phyloP scores from a whole-genome alignment of 2,113 vertebrate genomes.

The Peromyscus maniculatus region DNA sequence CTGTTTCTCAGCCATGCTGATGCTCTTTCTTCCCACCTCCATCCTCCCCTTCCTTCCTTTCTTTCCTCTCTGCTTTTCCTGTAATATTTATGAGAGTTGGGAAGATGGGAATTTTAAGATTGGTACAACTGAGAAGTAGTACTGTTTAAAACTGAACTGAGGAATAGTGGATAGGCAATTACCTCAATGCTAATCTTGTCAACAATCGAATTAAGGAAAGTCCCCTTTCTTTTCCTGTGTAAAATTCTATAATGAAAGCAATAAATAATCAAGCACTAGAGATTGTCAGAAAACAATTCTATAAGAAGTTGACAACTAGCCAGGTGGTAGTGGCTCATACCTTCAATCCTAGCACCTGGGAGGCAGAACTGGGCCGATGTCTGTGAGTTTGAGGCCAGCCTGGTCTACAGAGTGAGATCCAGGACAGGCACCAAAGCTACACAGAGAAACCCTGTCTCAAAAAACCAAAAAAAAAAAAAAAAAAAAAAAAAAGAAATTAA shows the following conservation, averaged over 20 bases:
- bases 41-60: too few relatives aligned
- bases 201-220: not conserved
- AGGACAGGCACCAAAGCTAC: too few relatives aligned
- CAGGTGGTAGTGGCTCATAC: too few relatives aligned
- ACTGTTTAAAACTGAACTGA: not conserved
- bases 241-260: not conserved
- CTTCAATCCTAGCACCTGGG: too few relatives aligned
- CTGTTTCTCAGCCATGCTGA: not conserved
- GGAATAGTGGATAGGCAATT: not conserved
- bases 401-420: too few relatives aligned
- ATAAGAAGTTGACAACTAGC: not conserved
- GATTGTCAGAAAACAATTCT: slow-evolving; percentile 22
- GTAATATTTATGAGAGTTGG: not conserved
- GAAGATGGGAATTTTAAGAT: not conserved
- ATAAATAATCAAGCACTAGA: not conserved
- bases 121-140: not conserved
- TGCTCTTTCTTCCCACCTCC: not conserved
- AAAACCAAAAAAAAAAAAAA: too few relatives aligned
- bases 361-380: too few relatives aligned
- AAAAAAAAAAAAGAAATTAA: not conserved
- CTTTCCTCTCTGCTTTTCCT: not conserved
- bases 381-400: too few relatives aligned
- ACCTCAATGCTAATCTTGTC: not conserved
- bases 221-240: not conserved
- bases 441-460: too few relatives aligned